Base-by-base conservation (phyloP, 2,113 vertebrate species). In the Heterotis niloticus region DNA sequence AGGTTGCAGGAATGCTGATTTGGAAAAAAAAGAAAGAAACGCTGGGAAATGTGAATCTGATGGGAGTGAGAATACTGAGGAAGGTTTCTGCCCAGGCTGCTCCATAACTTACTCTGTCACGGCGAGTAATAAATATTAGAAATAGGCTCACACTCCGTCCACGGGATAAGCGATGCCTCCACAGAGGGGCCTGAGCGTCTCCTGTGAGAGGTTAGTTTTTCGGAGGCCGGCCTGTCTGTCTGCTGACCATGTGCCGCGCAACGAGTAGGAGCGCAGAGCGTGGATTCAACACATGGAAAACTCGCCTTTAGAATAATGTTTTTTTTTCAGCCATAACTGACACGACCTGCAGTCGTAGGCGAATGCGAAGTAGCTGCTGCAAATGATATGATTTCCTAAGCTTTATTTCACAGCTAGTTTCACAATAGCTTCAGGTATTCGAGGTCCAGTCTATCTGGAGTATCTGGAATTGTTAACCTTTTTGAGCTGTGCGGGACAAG, bases 61-160 rank as follows among this genome's bases (percentile, higher is more conserved):
- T 81, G 87, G 87, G 88, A 91, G 88, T 85, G 81, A 89, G 90
- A 88, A 88, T 81, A 81, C 74, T 79, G 83, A 88, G 85, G 80
- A 77, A 90, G 87, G 87, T 84, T 86, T 87, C 81, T 84, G 85
- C 83, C 57, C 72, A 44, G 82, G 68, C 59, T 65, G 44, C 78
- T 75, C 84, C 86, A 88, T 92, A 91, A 93, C 85, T 91, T 90
- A 90, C 75, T 68, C 3, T 81, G 81, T 82, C 78, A 76, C 81
- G 24, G 80, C 51, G 23, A 80, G 83, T 84, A 85, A 88, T 92
- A 89, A 92, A 92, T 91, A 91, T 87, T 79, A 85, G 81, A 85
- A 86, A 84, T 85, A 89, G 86, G 83, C 88, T 89, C 88, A 85
- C 83, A 84, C 82, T 89, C 85, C 84, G 68, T 85, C 81, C 52